A percentile compares a stretch with the other conserved stretches of the same genome.
phyloP scores from a whole-genome alignment of 2,797 vertebrate species.

The Acrocephalus scirpaceus region DNA sequence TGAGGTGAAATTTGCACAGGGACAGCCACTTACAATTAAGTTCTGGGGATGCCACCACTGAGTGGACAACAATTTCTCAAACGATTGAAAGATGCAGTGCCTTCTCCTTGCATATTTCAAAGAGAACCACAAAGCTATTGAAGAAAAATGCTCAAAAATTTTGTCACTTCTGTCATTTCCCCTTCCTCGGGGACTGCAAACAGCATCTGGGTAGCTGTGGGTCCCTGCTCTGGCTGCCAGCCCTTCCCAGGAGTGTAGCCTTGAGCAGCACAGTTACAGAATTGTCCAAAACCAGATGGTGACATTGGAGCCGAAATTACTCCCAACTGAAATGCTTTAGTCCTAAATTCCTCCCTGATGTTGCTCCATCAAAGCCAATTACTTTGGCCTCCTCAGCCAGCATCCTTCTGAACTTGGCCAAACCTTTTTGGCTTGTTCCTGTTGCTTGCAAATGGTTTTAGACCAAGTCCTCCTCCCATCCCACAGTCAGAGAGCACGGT shows the following conservation, averaged over 20 bases:
- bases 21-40: background rate
- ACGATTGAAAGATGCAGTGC: background rate
- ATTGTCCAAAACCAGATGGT: conserved; percentile 38
- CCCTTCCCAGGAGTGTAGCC: background rate
- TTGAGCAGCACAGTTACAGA: background rate
- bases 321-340: conserved; percentile 8
- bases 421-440: background rate
- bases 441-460: background rate
- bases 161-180: background rate
- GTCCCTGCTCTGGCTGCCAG: background rate
- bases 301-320: background rate
- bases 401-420: background rate
- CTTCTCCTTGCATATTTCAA: background rate
- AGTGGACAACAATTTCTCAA: background rate
- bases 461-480: background rate
- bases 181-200: fast-evolving
- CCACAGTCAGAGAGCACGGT: background rate
- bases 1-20: background rate
- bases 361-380: conserved; percentile 19
- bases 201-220: background rate
- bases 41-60: background rate
- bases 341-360: conserved; percentile 47
- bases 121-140: background rate
- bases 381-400: conserved; percentile 1
- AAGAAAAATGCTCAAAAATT: background rate